These are phyloP conservation scores for Brachionus calyciflorus DNA, from an alignment of 1,140 invertebrate genomes.

Conservation along the genomic window DNA sequence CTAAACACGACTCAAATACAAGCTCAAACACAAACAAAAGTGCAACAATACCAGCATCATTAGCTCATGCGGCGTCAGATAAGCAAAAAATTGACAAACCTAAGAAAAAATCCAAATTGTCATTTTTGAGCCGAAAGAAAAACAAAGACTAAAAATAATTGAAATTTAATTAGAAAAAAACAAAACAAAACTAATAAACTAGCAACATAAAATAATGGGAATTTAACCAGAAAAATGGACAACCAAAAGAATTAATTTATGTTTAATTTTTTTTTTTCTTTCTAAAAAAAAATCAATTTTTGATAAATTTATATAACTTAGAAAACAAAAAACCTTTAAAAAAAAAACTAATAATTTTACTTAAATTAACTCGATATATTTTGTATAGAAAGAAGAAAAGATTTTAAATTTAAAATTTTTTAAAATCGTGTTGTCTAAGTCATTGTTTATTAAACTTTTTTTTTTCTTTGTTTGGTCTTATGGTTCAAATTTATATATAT, in stretches of 20 bases:
- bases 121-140: constrained; percentile 44
- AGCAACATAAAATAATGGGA: too few species aligned
- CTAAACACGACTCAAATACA: constrained; percentile 5
- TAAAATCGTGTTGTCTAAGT: background rate
- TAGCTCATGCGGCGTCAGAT: background rate
- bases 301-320: background rate
- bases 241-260: background rate
- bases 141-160: constrained; percentile 27
- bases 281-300: background rate
- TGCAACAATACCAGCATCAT: constrained; percentile 25
- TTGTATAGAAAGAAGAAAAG: constrained; percentile 44
- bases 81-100: constrained; percentile 42
- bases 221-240: too few species aligned
- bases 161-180: too few species aligned
- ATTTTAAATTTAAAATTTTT: background rate
- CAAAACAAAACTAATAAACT: too few species aligned
- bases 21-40: constrained; percentile 33
- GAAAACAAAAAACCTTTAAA: too few species aligned
- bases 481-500: too few species aligned
- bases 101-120: constrained; percentile 45
- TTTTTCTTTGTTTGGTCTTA: too few species aligned
- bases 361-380: background rate
- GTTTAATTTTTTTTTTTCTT: constrained; percentile 39
- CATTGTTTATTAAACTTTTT: constrained; percentile 10
- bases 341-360: constrained; percentile 22